These are phyloP conservation scores for Chouioia cunea DNA, from an alignment of 2,888 invertebrate genomes.

Conservation along the genomic window DNA sequence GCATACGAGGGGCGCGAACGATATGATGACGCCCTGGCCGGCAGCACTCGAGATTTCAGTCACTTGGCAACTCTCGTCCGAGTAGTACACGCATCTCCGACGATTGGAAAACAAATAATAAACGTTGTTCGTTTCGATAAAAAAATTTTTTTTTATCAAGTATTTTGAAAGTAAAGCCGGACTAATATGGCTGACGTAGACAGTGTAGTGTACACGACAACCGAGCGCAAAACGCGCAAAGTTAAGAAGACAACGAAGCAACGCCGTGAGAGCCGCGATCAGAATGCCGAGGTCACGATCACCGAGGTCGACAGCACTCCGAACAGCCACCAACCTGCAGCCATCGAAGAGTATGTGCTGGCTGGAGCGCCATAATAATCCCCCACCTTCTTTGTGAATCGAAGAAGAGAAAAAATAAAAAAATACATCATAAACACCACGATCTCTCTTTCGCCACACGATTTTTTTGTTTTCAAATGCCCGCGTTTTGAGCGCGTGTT, in stretches of 20 bases:
- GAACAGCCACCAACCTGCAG: constrained; percentile 75
- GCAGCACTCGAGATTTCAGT: constrained; percentile 68
- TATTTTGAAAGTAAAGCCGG: not conserved
- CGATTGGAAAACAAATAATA: not conserved
- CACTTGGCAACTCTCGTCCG: constrained; percentile 65
- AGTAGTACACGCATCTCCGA: constrained; percentile 58
- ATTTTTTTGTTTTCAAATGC: no score
- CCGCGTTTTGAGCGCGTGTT: no score
- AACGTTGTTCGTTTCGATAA: no score
- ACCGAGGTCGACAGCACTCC: constrained; percentile 82
- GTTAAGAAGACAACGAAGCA: constrained; percentile 87
- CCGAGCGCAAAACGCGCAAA: constrained; percentile 89
- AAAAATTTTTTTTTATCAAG: no score
- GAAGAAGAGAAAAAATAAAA: no score
- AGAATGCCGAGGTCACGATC: constrained; percentile 81
- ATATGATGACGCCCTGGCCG: constrained; percentile 68
- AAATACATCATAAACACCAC: no score
- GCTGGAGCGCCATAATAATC: constrained; percentile 59
- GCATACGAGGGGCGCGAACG: constrained; percentile 57
- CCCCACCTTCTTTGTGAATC: constrained; percentile 4
- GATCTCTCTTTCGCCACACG: no score
- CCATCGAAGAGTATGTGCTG: constrained; percentile 89
- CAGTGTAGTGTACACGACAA: constrained; percentile 87
- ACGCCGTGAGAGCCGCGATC: constrained; percentile 82
- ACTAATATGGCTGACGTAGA: constrained; percentile 90